A percentile compares a stretch with the other conserved stretches of the same genome.
Conservation (phyloP, 2,888 invertebrate species). For the Amiota minor region DNA sequence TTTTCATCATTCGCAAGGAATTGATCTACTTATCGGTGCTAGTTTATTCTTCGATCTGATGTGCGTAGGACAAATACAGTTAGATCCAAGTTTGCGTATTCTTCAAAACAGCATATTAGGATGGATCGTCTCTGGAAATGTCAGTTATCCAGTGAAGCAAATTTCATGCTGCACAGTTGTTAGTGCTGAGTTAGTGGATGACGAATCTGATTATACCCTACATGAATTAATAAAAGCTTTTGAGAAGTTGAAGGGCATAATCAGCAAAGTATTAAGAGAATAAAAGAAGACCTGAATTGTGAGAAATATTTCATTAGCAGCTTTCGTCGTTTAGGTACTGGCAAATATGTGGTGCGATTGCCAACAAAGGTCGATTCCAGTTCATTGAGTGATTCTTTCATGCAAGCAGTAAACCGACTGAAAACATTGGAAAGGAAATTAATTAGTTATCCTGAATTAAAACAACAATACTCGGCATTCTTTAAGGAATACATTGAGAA, state of each 20-base stretch:
- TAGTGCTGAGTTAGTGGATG: no score
- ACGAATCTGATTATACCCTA: no score
- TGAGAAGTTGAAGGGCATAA: no score
- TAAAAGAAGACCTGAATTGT: not conserved
- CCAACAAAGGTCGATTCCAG: not conserved
- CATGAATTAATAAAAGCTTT: no score
- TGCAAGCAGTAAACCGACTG: not conserved
- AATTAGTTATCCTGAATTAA: not conserved
- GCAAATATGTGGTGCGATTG: not conserved
- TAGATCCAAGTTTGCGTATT: no score
- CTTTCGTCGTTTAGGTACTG: not conserved
- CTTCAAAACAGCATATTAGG: no score
- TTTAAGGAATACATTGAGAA: not conserved
- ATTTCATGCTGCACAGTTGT: slow-evolving; percentile 20
- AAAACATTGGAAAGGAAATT: not conserved
- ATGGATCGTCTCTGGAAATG: no score
- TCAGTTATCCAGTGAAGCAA: no score
- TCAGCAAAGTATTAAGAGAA: not conserved
- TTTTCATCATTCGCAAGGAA: no score
- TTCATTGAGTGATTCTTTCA: not conserved
- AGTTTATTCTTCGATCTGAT: no score
- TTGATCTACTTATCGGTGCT: no score
- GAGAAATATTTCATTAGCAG: not conserved
- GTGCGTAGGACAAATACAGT: no score
- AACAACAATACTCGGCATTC: not conserved